A percentile compares a stretch with the other conserved stretches of the same genome.
These are phyloP conservation scores for Onchidella celtica DNA, from an alignment of 2,888 invertebrate genomes.

Conservation along the genomic window DNA sequence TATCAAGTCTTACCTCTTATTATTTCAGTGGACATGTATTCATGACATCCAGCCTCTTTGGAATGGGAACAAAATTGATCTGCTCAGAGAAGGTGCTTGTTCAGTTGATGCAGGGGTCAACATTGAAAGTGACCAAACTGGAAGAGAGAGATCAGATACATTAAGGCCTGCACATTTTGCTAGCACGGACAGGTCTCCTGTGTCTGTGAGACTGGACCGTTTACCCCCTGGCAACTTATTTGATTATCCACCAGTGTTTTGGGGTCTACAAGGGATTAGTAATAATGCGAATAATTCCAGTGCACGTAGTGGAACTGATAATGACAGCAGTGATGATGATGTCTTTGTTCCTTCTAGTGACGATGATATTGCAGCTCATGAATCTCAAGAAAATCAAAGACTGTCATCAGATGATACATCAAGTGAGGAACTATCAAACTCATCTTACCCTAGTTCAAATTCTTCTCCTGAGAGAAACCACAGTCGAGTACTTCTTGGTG, in stretches of 20 bases:
- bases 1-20: constrained; percentile 8
- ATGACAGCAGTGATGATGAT: constrained; percentile 21
- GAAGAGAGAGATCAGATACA: background rate
- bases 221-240: background rate
- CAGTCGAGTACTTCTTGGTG: background rate
- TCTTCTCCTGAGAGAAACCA: constrained; percentile 5
- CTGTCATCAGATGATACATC: constrained; percentile 9
- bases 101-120: background rate
- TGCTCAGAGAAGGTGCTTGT: background rate
- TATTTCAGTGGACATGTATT: constrained; percentile 92
- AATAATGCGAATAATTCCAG: background rate
- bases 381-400: background rate
- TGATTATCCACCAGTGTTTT: background rate
- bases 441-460: background rate
- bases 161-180: background rate
- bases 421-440: constrained; percentile 23
- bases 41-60: constrained; percentile 89
- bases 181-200: background rate
- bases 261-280: background rate
- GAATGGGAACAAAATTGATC: constrained; percentile 14
- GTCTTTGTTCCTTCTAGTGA: constrained; percentile 27
- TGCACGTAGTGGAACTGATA: background rate
- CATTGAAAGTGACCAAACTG: background rate
- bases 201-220: background rate
- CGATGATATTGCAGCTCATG: constrained; percentile 3